phyloP scores from a whole-genome alignment of 2,797 vertebrate genomes.

The Sylvilagus floridanus region DNA sequence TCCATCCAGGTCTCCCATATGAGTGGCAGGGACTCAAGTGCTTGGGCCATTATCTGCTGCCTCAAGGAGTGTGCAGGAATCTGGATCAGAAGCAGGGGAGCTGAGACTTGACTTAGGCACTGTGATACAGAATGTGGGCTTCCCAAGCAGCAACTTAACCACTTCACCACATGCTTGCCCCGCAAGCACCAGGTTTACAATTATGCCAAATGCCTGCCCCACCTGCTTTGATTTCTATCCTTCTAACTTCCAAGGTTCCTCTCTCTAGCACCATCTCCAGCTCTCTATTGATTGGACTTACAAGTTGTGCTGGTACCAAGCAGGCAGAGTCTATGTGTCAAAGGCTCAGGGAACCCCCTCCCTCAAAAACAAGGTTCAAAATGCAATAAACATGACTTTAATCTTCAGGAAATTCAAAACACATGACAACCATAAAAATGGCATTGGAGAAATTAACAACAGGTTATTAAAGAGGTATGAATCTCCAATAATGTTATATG shows the following conservation, averaged over 20 bases:
- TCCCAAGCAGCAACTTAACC: no score
- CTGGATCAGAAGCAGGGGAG: no score
- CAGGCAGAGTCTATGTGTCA: constrained; percentile 36
- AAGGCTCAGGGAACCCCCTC: not conserved
- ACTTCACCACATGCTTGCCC: no score
- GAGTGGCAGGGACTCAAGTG: no score
- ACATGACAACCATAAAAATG: constrained; percentile 78
- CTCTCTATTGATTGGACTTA: not conserved
- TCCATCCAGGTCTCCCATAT: no score
- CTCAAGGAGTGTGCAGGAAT: no score
- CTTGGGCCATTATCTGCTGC: no score
- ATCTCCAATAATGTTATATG: constrained; percentile 61
- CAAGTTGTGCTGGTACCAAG: not conserved
- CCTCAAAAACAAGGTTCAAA: constrained; percentile 48
- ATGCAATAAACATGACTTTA: constrained; percentile 79
- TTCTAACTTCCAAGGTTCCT: constrained; percentile 23
- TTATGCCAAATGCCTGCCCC: no score
- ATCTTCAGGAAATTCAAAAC: constrained; percentile 79
- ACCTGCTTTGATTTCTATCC: not conserved
- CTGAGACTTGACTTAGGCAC: no score
- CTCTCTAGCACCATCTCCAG: not conserved
- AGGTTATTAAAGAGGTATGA: constrained; percentile 75
- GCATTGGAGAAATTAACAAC: constrained; percentile 79
- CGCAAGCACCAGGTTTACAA: no score
- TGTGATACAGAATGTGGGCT: no score